phyloP scores from a whole-genome alignment of 1,140 invertebrate genomes.

The Episyrphus balteatus region DNA sequence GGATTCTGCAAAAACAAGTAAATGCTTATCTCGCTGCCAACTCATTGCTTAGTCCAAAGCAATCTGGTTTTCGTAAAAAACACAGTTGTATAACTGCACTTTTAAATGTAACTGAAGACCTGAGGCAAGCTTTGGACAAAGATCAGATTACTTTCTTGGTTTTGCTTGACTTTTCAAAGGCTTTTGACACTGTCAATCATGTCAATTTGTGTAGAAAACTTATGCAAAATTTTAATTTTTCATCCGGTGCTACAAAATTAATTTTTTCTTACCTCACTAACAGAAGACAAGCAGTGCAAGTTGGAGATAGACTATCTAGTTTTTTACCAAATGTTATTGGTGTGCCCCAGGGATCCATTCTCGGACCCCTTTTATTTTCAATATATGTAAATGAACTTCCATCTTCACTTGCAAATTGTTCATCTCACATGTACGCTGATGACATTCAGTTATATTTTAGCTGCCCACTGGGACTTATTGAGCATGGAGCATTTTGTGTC shows the following conservation, averaged over 20 bases:
- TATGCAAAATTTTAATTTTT: not conserved
- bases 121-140: not conserved
- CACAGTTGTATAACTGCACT: conserved; percentile 1
- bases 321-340: not conserved
- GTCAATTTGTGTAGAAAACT: not conserved
- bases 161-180: conserved; percentile 10
- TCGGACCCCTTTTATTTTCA: too few species aligned
- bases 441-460: not conserved
- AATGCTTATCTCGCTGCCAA: not conserved
- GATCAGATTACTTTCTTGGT: conserved; percentile 4
- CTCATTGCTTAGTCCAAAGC: not conserved
- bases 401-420: not conserved
- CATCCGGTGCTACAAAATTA: not conserved
- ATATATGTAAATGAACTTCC: not conserved
- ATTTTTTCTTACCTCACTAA: not conserved
- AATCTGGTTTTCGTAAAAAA: not conserved
- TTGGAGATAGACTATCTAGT: not conserved
- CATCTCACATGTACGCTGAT: not conserved
- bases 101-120: not conserved
- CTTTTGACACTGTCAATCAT: conserved; percentile 13
- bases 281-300: not conserved
- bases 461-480: not conserved
- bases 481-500: not conserved
- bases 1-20: not conserved
- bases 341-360: not conserved